Evolutionary conservation across 2,113 vertebrate genomes (phyloP).

Genomic region (Ploceus nigricollis): DNA sequence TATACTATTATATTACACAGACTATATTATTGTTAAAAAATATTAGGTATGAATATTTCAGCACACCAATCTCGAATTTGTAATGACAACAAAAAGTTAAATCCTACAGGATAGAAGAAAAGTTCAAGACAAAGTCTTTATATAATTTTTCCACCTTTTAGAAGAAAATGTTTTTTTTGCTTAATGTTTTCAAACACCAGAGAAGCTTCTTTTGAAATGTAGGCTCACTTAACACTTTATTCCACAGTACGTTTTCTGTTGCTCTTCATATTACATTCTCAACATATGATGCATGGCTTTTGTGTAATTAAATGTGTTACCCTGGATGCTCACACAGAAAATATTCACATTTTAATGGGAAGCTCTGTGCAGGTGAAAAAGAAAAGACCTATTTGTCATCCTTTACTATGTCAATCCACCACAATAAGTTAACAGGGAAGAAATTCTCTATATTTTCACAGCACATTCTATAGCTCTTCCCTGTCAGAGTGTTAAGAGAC

Average conservation of each 20-base stretch:
- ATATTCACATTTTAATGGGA: conserved; percentile 50
- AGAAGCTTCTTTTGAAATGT: neutral
- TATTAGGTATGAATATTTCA: neutral
- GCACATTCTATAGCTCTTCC: neutral
- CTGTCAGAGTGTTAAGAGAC: neutral
- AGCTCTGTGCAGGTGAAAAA: neutral
- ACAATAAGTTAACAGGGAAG: conserved; percentile 60
- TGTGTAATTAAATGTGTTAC: conserved; percentile 57
- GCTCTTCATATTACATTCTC: neutral
- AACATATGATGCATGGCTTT: neutral
- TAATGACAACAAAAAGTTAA: neutral
- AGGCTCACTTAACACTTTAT: neutral
- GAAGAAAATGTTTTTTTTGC: too few relatives aligned
- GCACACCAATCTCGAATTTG: neutral
- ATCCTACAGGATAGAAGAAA: accelerated
- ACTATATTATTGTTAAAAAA: neutral
- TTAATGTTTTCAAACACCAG: neutral
- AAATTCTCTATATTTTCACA: conserved; percentile 27
- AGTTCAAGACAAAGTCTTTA: neutral
- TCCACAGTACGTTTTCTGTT: neutral
- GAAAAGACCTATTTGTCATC: conserved; percentile 60
- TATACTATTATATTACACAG: neutral
- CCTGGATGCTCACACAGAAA: conserved; percentile 45
- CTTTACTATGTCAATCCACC: conserved; percentile 60
- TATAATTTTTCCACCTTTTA: neutral